Base-by-base conservation (phyloP, 1,140 invertebrate species). In the Zaprionus nigranus region DNA sequence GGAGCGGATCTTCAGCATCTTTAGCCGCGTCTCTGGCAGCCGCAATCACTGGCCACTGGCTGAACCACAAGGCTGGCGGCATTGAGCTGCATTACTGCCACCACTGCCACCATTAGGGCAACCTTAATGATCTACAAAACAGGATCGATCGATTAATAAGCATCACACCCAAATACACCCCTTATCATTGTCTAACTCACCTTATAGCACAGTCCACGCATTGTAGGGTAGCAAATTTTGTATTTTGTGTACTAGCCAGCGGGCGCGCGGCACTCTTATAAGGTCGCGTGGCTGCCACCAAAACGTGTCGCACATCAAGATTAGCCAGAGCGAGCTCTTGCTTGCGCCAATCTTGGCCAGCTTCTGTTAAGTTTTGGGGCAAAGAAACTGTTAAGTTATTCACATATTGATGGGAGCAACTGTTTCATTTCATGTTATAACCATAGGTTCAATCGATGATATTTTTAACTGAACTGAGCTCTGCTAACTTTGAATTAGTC, bases 301-400 rank as follows among this genome's bases (percentile, higher is more conserved):
- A 70, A 57, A 87, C 84, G 84, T 87, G 84, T 75, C 68, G 43
- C 78, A 58, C 58, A 87, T 87, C 84, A 79, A 78, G 84, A 87
- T 87, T 88, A 63, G 13, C 12, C 4, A 49, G 26, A 66, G 30
- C 30, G 15, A 11, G 13, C 49, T 64, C 36, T 6, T 43, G 22
- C 36, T 11, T 28, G 51, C 22, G 57, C 22, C 62, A 65, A 77
- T 75, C 74, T 76, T 36, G 46, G 34, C 11, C 62, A 67, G 70
- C 62, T 67, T 77, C 73, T 63, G 80, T 77, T 80, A 51, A 51
- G 46, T 51, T 51, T 24, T 7, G 15, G 20, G 46, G 46, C 28
- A 7, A 36, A 49, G 46, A 40, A n/a, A 57, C 9, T 36, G n/a
- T 20, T 56, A 56, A 56, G 3, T 56, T 57, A 57, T 34, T 57